Percentiles rank a stretch among this genome's conserved stretches.
phyloP scores from a whole-genome alignment of 1,140 invertebrate species.

The Saxidomus purpurata region DNA sequence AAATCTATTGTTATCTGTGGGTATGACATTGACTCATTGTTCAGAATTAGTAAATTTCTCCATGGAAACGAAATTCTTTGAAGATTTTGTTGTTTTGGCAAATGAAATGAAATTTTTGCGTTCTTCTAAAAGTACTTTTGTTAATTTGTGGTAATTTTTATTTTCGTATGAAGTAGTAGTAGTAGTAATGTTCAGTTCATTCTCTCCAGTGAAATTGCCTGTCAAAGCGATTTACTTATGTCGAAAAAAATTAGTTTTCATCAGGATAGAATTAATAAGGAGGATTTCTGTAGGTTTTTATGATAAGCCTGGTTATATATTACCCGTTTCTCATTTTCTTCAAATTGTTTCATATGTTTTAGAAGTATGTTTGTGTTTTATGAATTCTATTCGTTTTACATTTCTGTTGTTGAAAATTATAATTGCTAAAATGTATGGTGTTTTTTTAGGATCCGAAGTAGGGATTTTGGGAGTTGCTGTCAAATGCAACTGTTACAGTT shows the following conservation, averaged over 20 bases:
- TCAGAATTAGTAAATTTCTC: slow-evolving; percentile 58
- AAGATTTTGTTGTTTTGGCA: slow-evolving; percentile 9
- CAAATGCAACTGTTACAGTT: no score
- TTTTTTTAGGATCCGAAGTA: no score
- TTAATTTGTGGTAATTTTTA: slow-evolving; percentile 33
- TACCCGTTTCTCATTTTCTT: neutral
- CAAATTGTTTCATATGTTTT: neutral
- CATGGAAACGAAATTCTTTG: slow-evolving; percentile 62
- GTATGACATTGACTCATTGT: slow-evolving; percentile 59
- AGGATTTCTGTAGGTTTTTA: neutral
- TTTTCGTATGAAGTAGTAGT: slow-evolving; percentile 3
- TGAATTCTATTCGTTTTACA: neutral
- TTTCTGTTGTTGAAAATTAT: no score
- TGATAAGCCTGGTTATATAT: neutral
- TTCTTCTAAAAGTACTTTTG: slow-evolving; percentile 16
- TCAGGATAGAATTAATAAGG: neutral
- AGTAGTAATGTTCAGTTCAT: neutral
- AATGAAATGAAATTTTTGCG: slow-evolving; percentile 22
- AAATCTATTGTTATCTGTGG: slow-evolving; percentile 63
- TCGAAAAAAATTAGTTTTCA: slow-evolving; percentile 16
- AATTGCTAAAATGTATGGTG: no score
- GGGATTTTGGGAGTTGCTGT: no score
- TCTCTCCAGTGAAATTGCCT: slow-evolving; percentile 13
- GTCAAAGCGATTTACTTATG: slow-evolving; percentile 20
- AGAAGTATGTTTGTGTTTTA: neutral